phyloP scores from a whole-genome alignment of 2,888 invertebrate species.

The Hirtodrosophila duncani region DNA sequence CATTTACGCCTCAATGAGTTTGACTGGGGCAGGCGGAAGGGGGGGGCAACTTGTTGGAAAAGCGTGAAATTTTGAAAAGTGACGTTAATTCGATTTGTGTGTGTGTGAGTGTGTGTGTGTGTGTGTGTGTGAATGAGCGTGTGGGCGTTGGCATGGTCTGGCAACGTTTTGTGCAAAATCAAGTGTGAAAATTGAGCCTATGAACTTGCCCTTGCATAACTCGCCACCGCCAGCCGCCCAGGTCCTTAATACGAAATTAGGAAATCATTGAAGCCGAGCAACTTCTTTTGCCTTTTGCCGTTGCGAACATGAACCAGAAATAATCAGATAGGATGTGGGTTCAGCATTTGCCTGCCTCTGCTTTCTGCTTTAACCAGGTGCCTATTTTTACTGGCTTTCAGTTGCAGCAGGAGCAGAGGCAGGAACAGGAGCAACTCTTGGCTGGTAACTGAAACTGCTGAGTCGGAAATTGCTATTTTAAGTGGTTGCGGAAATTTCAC shows the following conservation, averaged over 20 bases:
- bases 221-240: not conserved
- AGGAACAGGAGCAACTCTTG: slow-evolving; percentile 13
- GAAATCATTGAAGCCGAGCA: slow-evolving; percentile 47
- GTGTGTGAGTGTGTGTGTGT: not conserved
- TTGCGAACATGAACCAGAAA: slow-evolving; percentile 12
- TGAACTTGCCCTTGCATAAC: slow-evolving; percentile 30
- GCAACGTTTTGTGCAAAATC: slow-evolving; percentile 42
- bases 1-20: slow-evolving; percentile 44
- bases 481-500: slow-evolving; percentile 67
- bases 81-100: slow-evolving; percentile 60
- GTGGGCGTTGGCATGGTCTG: not conserved
- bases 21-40: not conserved
- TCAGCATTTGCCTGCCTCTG: slow-evolving; percentile 7
- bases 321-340: slow-evolving; percentile 50
- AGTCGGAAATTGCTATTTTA: slow-evolving; percentile 68
- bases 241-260: slow-evolving; percentile 44
- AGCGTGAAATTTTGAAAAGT: slow-evolving; percentile 64
- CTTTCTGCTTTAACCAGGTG: too few relatives aligned
- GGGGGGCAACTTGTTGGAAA: slow-evolving; percentile 18
- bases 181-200: slow-evolving; percentile 63
- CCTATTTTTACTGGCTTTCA: slow-evolving; percentile 2
- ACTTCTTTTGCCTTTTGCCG: too few relatives aligned
- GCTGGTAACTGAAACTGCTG: slow-evolving; percentile 48
- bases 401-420: slow-evolving; percentile 7
- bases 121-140: not conserved